These are phyloP conservation scores for Ennomos erosarius DNA, from an alignment of 2,888 invertebrate species.

Conservation along the genomic window DNA sequence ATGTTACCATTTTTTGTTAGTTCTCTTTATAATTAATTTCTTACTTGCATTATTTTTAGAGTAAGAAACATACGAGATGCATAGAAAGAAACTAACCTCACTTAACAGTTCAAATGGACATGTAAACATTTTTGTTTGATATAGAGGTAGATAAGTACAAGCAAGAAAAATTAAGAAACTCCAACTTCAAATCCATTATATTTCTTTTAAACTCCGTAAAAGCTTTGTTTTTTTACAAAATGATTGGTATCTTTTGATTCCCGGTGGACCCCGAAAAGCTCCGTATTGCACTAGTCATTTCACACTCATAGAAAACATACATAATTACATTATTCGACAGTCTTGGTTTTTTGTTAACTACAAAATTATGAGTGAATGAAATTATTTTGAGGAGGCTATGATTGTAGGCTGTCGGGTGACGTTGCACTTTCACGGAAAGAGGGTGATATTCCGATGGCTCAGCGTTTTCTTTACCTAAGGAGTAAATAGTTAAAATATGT, in stretches of 20 bases:
- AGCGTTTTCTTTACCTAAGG: neutral
- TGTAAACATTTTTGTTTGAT: too few species aligned
- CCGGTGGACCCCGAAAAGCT: conserved; percentile 26
- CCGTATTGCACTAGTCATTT: conserved; percentile 80
- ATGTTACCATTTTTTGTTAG: too few species aligned
- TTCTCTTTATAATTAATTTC: too few species aligned
- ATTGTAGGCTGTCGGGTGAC: conserved; percentile 74
- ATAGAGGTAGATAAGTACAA: too few species aligned
- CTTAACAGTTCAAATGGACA: too few species aligned
- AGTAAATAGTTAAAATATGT: too few species aligned
- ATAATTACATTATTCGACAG: conserved; percentile 80
- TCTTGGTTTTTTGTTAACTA: conserved; percentile 73
- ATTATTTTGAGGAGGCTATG: conserved; percentile 79
- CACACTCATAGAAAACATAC: conserved; percentile 74
- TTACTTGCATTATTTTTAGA: too few species aligned
- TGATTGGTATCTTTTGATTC: conserved; percentile 57
- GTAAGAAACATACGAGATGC: too few species aligned
- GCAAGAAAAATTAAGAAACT: too few species aligned
- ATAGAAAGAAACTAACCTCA: too few species aligned
- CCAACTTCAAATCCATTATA: conserved; percentile 11
- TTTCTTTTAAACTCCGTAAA: conserved; percentile 22
- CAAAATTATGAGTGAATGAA: conserved; percentile 77
- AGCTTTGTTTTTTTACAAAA: conserved; percentile 41
- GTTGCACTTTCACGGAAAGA: conserved; percentile 54
- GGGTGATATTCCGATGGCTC: conserved; percentile 43